phyloP scores from a whole-genome alignment of 2,888 invertebrate species.

The Cheilosia grossa region DNA sequence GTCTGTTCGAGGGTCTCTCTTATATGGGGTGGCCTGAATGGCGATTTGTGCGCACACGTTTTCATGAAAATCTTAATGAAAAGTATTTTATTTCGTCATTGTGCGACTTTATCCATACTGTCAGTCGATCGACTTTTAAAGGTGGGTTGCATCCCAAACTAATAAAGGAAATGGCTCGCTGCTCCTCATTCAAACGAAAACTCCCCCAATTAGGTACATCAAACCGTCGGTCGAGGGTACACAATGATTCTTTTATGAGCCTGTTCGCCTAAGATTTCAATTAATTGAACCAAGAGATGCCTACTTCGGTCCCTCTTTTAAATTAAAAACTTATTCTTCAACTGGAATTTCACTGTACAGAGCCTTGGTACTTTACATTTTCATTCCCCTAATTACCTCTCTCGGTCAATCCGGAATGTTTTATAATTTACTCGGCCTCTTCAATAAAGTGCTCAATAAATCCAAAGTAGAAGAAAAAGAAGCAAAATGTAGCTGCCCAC shows the following conservation, averaged over 20 bases:
- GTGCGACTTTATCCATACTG: too few species aligned
- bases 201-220: neutral
- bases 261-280: constrained; percentile 18
- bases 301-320: constrained; percentile 12
- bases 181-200: neutral
- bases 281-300: constrained; percentile 22
- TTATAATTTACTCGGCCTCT: constrained; percentile 35
- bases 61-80: too few species aligned
- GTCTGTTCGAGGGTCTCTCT: neutral
- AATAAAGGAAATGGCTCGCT: too few species aligned
- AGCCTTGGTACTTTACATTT: constrained; percentile 14
- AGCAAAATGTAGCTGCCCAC: neutral
- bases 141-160: too few species aligned
- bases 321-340: constrained; percentile 58
- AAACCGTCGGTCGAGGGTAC: neutral
- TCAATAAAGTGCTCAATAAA: constrained; percentile 54
- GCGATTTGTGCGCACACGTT: too few species aligned
- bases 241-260: constrained; percentile 25
- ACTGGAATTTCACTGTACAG: constrained; percentile 34
- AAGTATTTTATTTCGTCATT: too few species aligned
- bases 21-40: too few species aligned
- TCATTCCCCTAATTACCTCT: constrained; percentile 41
- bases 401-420: constrained; percentile 50
- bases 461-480: constrained; percentile 13
- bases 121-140: too few species aligned